Base-by-base conservation (phyloP, 2,797 vertebrate genomes). In the Pogoniulus pusillus region DNA sequence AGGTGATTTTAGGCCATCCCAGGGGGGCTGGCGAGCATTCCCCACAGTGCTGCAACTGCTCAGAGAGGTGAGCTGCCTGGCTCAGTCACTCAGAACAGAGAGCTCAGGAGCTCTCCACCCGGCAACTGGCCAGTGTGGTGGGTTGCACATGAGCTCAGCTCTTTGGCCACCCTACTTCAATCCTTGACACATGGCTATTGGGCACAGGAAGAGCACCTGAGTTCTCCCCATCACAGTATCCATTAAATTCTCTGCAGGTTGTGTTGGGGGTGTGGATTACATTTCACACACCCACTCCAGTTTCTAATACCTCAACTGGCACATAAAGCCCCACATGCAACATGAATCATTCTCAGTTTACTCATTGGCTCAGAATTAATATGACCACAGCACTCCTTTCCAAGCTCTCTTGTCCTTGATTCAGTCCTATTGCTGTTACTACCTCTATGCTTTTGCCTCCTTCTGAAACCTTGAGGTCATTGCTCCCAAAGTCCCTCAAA, bases 121-220 rank as follows among this genome's bases (percentile, higher is more conserved):
- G n/a, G 22, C 1, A 3, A 43, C 5, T 29, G 32, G 37, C 22
- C 53, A 70, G 9, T 0, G 2, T 0, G 0, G 59, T 2, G 1
- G 13, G 64, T n/a, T 10, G 15, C 29, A 26, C 0, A 0, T 1
- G 5, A 39, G 9, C 63, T 63, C 43, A 74, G 77, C 41, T 41
- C 54, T 69, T 69, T 1, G 3, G 26, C 63, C 55, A 45, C 39
- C 12, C 3, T 27, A 9, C 15, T 47, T 43, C 32, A 32, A 15
- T 39, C 24, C 35, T 62, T 0, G 0, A 45, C 35, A 60, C 11
- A 27, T 73, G 49, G 26, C 39, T 81, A 49, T 32, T 0, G 0
- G 54, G 27, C 35, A 39, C 13, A 58, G 45, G 47, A 89, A 68
- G 43, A 51, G 20, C 58, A 68, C 32, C 4, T 4, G 10, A 77